phyloP scores from a whole-genome alignment of 2,113 vertebrate species.

The Callithrix jacchus region DNA sequence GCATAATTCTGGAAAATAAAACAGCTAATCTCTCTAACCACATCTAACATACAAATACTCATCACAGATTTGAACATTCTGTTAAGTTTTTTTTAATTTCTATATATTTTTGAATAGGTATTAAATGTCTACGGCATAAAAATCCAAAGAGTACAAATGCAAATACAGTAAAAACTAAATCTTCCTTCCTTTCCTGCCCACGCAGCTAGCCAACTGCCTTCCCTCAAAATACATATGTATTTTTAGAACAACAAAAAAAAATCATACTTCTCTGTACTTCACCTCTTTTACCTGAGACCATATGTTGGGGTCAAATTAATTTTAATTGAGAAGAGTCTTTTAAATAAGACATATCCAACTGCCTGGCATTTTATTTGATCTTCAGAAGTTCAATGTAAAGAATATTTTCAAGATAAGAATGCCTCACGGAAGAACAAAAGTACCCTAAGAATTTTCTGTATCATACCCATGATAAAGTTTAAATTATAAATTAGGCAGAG shows the following conservation, averaged over 20 bases:
- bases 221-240: background rate
- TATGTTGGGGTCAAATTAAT: background rate
- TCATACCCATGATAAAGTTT: background rate
- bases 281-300: slow-evolving; percentile 13
- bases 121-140: background rate
- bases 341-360: background rate
- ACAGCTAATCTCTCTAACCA: background rate
- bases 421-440: background rate
- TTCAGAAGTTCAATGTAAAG: background rate
- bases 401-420: slow-evolving; percentile 13
- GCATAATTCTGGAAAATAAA: background rate
- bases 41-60: background rate
- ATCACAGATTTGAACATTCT: background rate
- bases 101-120: slow-evolving; percentile 11
- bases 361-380: background rate
- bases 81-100: background rate
- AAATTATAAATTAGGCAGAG: background rate
- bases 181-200: background rate
- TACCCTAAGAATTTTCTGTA: background rate
- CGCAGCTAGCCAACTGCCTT: background rate
- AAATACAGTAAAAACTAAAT: background rate
- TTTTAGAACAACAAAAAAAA: background rate
- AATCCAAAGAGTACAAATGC: background rate
- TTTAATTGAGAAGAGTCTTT: background rate
- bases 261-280: background rate